phyloP scores from a whole-genome alignment of 2,113 vertebrate species.

The Mus pahari region DNA sequence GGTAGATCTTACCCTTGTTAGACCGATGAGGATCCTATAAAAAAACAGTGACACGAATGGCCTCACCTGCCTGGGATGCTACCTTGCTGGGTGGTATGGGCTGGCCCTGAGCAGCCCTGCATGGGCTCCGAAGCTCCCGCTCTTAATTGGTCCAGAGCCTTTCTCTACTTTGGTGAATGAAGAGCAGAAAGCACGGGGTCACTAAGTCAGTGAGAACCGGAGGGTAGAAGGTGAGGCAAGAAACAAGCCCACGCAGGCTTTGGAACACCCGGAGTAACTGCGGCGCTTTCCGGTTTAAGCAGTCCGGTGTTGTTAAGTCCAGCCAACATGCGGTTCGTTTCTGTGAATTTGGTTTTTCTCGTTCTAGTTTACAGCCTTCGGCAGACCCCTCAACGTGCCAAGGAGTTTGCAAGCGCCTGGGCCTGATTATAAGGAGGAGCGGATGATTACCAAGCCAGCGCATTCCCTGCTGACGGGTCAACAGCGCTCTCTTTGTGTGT shows the following conservation, averaged over 20 bases:
- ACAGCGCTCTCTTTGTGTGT: slow-evolving; percentile 35
- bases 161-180: not conserved
- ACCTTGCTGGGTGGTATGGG: not conserved
- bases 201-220: not conserved
- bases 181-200: not conserved
- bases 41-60: not conserved
- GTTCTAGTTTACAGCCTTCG: not conserved
- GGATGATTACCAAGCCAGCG: not conserved
- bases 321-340: not conserved
- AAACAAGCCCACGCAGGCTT: not conserved
- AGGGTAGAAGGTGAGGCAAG: not conserved
- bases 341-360: not conserved
- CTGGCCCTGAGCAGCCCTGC: not conserved
- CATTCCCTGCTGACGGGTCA: slow-evolving; percentile 7
- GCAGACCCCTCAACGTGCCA: not conserved
- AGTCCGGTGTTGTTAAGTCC: not conserved
- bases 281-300: not conserved
- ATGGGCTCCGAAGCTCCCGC: not conserved
- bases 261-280: not conserved
- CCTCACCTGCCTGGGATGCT: not conserved
- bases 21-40: not conserved
- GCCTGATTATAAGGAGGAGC: not conserved
- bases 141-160: not conserved
- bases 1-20: not conserved
- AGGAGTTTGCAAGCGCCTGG: not conserved